Conservation (phyloP, 2,888 invertebrate species). For the Cheilosia impressa region DNA sequence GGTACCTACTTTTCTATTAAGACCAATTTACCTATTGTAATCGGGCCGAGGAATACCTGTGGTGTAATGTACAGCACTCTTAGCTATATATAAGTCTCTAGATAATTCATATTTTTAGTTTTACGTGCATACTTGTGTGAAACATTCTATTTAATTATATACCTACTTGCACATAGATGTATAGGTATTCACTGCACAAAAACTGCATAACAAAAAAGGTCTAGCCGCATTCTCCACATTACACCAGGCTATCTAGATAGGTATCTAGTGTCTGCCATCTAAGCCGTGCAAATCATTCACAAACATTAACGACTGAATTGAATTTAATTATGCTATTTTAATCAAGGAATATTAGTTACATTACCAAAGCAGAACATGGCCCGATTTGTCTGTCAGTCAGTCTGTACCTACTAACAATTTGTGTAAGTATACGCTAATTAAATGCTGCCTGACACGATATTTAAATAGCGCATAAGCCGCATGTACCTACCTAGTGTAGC, state of each 20-base stretch:
- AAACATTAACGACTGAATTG: conserved; percentile 16
- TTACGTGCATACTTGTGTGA: no score
- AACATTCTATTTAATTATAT: no score
- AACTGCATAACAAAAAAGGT: no score
- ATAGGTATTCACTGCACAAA: no score
- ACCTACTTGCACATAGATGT: no score
- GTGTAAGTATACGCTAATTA: conserved; percentile 23
- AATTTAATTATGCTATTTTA: conserved; percentile 23
- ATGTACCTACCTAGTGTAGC: neutral
- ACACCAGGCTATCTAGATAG: neutral
- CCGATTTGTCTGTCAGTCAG: neutral
- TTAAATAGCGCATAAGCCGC: conserved; percentile 23
- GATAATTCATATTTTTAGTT: no score
- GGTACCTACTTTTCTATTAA: no score
- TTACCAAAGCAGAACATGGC: neutral
- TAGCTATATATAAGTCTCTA: no score
- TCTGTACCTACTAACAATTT: neutral
- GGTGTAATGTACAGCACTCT: no score
- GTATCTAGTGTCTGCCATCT: neutral
- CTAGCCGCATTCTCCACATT: no score
- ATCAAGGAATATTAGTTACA: conserved; percentile 1
- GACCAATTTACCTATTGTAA: no score
- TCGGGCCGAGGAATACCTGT: no score
- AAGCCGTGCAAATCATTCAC: conserved; percentile 13
- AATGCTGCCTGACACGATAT: conserved; percentile 39